A percentile compares a stretch with the other conserved stretches of the same genome.
phyloP scores from a whole-genome alignment of 1,140 invertebrate species.

The Leptopilina clavipes region DNA sequence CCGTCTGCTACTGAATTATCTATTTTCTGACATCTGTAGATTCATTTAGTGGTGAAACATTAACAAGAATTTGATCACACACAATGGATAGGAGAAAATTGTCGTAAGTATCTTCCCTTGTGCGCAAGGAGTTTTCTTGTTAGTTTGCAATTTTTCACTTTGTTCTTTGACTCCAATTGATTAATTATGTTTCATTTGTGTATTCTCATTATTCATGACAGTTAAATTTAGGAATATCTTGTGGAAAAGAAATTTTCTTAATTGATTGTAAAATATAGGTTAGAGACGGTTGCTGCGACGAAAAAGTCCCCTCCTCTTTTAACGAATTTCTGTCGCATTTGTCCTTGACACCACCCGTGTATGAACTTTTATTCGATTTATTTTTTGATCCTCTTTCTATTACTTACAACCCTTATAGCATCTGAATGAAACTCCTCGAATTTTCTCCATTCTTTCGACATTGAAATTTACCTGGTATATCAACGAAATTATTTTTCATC shows the following conservation, averaged over 20 bases:
- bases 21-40: slow-evolving; percentile 11
- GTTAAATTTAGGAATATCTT: neutral
- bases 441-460: neutral
- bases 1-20: neutral
- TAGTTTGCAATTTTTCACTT: neutral
- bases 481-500: neutral
- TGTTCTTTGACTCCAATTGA: neutral
- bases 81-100: slow-evolving; percentile 76
- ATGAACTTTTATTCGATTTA: neutral
- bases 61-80: slow-evolving; percentile 17
- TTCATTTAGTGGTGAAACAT: neutral
- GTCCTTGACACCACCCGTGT: slow-evolving; percentile 30
- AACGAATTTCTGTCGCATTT: slow-evolving; percentile 21
- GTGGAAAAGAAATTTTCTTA: neutral
- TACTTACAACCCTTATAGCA: neutral
- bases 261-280: neutral
- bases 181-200: neutral
- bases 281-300: slow-evolving; percentile 3
- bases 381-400: neutral
- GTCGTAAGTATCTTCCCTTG: slow-evolving; percentile 71
- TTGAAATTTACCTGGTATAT: neutral
- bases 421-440: neutral
- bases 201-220: neutral
- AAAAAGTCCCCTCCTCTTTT: neutral
- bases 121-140: slow-evolving; percentile 33